A percentile compares a stretch with the other conserved stretches of the same genome.
Conservation (phyloP, 2,888 invertebrate species). For the Tuta absoluta region DNA sequence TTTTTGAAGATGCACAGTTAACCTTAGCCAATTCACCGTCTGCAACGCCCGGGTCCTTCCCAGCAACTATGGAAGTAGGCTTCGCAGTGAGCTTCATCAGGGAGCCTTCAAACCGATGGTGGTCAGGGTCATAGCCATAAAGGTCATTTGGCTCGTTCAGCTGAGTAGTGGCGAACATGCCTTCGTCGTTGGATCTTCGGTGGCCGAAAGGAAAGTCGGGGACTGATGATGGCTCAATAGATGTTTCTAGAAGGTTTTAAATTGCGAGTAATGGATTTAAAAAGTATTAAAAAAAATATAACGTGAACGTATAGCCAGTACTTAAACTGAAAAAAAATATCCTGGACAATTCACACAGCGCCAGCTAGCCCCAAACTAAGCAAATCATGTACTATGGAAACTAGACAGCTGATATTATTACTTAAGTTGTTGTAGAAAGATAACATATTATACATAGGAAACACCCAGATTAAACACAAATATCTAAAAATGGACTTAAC, state of each 20-base stretch:
- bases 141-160: not conserved
- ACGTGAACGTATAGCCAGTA: too few relatives aligned
- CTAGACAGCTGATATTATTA: too few relatives aligned
- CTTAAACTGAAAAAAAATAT: too few relatives aligned
- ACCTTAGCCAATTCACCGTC: not conserved
- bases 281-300: too few relatives aligned
- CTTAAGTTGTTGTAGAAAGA: too few relatives aligned
- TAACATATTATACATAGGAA: too few relatives aligned
- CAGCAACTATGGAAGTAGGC: constrained; percentile 32
- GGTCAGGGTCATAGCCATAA: constrained; percentile 35
- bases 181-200: constrained; percentile 11
- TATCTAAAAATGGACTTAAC: too few relatives aligned
- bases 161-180: constrained; percentile 2
- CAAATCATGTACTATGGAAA: too few relatives aligned
- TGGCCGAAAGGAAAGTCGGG: not conserved
- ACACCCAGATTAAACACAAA: too few relatives aligned
- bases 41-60: not conserved
- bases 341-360: too few relatives aligned
- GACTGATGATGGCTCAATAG: not conserved
- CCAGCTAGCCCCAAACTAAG: too few relatives aligned
- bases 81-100: constrained; percentile 62
- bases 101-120: constrained; percentile 59
- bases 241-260: not conserved
- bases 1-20: not conserved
- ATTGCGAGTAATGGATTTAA: not conserved